phyloP scores from a whole-genome alignment of 2,888 invertebrate genomes.

The Diarsia rubi region DNA sequence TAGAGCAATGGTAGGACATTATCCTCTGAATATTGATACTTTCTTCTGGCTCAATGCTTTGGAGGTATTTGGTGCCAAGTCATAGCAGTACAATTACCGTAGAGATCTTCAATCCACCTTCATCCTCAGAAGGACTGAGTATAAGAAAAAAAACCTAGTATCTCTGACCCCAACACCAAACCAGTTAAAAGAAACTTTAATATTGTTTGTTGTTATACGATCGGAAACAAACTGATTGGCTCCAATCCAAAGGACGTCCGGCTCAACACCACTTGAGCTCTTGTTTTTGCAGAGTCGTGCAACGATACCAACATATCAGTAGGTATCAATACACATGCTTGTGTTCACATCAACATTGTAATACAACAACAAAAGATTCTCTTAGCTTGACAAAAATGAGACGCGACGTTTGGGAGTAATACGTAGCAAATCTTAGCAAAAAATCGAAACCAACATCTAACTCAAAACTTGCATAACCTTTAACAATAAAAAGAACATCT shows the following conservation, averaged over 20 bases:
- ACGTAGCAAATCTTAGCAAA: slow-evolving; percentile 30
- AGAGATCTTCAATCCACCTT: not conserved
- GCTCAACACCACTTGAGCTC: slow-evolving; percentile 61
- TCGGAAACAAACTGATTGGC: slow-evolving; percentile 68
- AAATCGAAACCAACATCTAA: slow-evolving; percentile 28
- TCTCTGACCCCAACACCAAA: slow-evolving; percentile 23
- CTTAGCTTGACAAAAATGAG: slow-evolving; percentile 14
- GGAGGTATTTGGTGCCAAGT: not conserved
- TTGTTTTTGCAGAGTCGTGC: slow-evolving; percentile 54
- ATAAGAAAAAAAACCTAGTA: not conserved
- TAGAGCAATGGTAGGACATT: not conserved
- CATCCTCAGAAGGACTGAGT: not conserved
- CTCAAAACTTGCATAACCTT: slow-evolving; percentile 53
- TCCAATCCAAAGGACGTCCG: slow-evolving; percentile 68
- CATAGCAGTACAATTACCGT: not conserved
- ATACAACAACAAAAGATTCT: slow-evolving; percentile 18
- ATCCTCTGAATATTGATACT: not conserved
- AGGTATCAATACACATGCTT: slow-evolving; percentile 12
- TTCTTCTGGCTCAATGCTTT: not conserved
- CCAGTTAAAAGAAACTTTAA: slow-evolving; percentile 37
- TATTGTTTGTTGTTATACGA: slow-evolving; percentile 52
- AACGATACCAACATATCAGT: slow-evolving; percentile 31
- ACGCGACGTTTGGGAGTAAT: slow-evolving; percentile 24
- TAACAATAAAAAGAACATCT: slow-evolving; percentile 60
- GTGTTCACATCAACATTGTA: slow-evolving; percentile 13